phyloP scores from a whole-genome alignment of 2,797 vertebrate genomes.

The Acanthurus lineatus region DNA sequence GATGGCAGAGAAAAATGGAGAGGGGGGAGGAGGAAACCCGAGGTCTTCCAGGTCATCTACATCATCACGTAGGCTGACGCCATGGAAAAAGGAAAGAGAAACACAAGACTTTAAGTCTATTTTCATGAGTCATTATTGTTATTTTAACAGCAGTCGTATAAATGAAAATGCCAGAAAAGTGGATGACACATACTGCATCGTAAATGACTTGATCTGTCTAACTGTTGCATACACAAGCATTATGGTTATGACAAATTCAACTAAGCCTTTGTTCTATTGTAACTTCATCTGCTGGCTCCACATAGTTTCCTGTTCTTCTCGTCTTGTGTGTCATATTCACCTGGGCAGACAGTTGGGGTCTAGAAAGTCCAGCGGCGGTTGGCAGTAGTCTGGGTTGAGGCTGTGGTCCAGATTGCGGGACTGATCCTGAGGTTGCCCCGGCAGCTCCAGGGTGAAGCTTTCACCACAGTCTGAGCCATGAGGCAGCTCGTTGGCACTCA shows the following conservation, averaged over 20 bases:
- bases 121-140: background rate
- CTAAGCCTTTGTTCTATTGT: constrained; percentile 10
- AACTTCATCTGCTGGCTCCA: background rate
- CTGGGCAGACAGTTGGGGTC: constrained; percentile 84
- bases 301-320: constrained; percentile 13
- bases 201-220: constrained; percentile 7
- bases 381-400: constrained; percentile 74
- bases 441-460: constrained; percentile 93
- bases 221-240: background rate
- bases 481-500: constrained; percentile 91
- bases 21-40: constrained; percentile 92
- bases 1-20: constrained; percentile 98
- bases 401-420: constrained; percentile 71
- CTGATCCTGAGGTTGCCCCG: constrained; percentile 88
- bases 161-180: too few species aligned
- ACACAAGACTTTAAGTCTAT: constrained; percentile 15
- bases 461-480: constrained; percentile 94
- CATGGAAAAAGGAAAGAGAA: constrained; percentile 28
- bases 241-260: constrained; percentile 12
- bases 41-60: constrained; percentile 88
- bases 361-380: constrained; percentile 83
- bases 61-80: constrained; percentile 91
- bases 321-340: constrained; percentile 60
- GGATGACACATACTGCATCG: background rate
- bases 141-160: background rate